Conservation (phyloP, 2,888 invertebrate species). For the Aleiodes alternator region DNA sequence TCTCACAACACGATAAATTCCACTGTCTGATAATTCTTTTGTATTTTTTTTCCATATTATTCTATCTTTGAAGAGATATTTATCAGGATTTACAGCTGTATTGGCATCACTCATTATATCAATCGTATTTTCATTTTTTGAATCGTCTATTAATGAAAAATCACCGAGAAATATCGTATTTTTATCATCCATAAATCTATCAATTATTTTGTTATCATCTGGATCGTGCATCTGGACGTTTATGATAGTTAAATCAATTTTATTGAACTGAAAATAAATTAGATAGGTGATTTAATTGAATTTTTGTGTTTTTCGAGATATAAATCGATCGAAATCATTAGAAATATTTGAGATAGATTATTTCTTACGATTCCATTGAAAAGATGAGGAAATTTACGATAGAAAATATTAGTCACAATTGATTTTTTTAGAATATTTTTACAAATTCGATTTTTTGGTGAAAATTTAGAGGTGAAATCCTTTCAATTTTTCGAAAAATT, state of each 20-base stretch:
- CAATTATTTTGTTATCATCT: constrained; percentile 55
- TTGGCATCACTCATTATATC: constrained; percentile 53
- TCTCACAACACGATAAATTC: constrained; percentile 80
- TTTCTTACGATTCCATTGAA: too few relatives aligned
- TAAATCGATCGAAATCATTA: too few relatives aligned
- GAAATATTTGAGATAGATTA: too few relatives aligned
- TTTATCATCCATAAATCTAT: constrained; percentile 54
- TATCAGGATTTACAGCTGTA: constrained; percentile 54
- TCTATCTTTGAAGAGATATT: constrained; percentile 56
- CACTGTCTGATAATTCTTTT: constrained; percentile 71
- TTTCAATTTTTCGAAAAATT: too few relatives aligned
- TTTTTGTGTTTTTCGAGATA: too few relatives aligned
- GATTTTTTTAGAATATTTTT: too few relatives aligned
- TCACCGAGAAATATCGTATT: constrained; percentile 63
- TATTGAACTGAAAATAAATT: constrained; percentile 56
- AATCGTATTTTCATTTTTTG: constrained; percentile 45
- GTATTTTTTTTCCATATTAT: constrained; percentile 59
- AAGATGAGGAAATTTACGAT: too few relatives aligned
- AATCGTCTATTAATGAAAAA: constrained; percentile 58
- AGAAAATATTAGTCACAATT: too few relatives aligned
- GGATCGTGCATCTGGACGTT: constrained; percentile 58
- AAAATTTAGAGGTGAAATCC: too few relatives aligned
- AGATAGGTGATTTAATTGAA: too few relatives aligned
- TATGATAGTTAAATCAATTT: constrained; percentile 58
- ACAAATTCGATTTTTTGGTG: too few relatives aligned